Base-by-base conservation (phyloP, 1,140 invertebrate genomes). In the Melipona quadrifasciata region DNA sequence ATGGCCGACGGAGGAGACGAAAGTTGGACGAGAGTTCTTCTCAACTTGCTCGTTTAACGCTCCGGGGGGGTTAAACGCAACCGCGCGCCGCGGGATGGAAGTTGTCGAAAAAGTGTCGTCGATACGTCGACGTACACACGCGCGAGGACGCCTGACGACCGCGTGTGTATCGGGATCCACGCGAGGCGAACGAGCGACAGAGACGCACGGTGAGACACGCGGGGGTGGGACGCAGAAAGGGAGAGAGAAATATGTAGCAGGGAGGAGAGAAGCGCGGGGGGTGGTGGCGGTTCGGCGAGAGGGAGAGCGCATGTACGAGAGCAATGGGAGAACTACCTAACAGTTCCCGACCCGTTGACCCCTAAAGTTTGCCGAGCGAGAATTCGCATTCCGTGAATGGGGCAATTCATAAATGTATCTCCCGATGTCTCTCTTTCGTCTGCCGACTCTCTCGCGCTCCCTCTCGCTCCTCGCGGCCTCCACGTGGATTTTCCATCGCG, bases 331-430 rank as follows among this genome's bases (percentile, higher is more conserved):
- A 89, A 88, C 78, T 88, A 75, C 79, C 83, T 86, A 89, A 86
- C 83, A 85, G 84, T 88, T 82, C 87, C 76, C 87, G 87, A 86
- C 80, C 87, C 87, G 87, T 89, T 89, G 87, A 89, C 87, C 87
- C 87, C 86, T 85, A 89, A 89, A 89, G 87, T 89, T 89, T 88
- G 82, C 86, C 87, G 84, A 89, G 86, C 87, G 87, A 85, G 87
- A 89, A 89, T 89, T 89, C 87, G 87, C 87, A 89, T 89, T 89
- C 87, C 86, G 87, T 89, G 87, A 89, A 89, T 89, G 87, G 87
- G 86, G 87, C 87, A 84, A 85, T 87, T 89, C 87, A 89, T 89
- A 87, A 89, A 89, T 89, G 87, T 89, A 87, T 85, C 87, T 88
- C 86, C 76, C 84, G 81, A 84, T 89, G 84, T 86, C 80, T 88